Percentiles rank a stretch among this genome's conserved stretches.
These are phyloP conservation scores for Noturus placidus DNA, from an alignment of 2,113 vertebrate genomes.

Conservation along the genomic window DNA sequence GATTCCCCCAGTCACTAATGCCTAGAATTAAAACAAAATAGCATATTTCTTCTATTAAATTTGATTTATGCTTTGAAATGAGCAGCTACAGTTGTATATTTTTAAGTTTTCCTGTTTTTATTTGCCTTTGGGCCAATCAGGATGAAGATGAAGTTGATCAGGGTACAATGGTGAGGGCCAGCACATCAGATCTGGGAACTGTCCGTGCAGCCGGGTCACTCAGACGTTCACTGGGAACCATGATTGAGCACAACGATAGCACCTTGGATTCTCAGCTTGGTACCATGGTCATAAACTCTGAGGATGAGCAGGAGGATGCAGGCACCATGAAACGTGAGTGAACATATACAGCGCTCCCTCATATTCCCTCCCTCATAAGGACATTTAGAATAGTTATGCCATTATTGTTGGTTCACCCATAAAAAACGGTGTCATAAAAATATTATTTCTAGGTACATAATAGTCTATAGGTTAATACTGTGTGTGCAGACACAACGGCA, in stretches of 20 bases:
- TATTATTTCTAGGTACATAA: neutral
- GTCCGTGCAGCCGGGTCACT: constrained; percentile 91
- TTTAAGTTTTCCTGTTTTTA: neutral
- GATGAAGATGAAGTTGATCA: constrained; percentile 78
- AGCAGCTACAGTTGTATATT: neutral
- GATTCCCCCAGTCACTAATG: neutral
- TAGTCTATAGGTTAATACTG: neutral
- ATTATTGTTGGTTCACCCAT: neutral
- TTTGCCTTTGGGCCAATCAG: constrained; percentile 55
- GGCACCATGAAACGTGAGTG: constrained; percentile 95
- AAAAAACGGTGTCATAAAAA: neutral
- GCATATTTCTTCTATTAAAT: neutral
- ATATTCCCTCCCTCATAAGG: too few species aligned
- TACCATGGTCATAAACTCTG: constrained; percentile 98
- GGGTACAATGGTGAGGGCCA: constrained; percentile 96
- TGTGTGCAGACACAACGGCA: too few species aligned
- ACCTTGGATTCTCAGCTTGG: constrained; percentile 95
- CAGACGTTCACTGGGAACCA: constrained; percentile 90
- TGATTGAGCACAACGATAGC: constrained; percentile 90
- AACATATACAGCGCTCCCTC: neutral
- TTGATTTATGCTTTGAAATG: neutral
- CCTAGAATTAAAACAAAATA: too few species aligned
- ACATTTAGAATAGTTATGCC: neutral
- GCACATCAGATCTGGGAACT: constrained; percentile 82
- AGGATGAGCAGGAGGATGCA: constrained; percentile 82